Evolutionary conservation across 2,113 vertebrate species (phyloP).

Genomic region (Symphodus melops): DNA sequence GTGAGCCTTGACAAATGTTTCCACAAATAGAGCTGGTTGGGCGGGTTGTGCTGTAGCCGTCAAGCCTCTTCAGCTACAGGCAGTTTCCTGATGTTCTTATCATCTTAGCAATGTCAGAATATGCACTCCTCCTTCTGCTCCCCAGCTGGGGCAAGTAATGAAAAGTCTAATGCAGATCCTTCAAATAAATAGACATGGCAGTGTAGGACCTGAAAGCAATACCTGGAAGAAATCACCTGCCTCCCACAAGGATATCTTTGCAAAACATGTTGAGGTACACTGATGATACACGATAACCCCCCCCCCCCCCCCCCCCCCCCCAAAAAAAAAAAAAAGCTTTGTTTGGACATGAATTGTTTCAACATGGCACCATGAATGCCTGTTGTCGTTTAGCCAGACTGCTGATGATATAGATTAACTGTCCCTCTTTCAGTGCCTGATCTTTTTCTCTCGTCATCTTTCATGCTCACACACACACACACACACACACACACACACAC

Average conservation of each 20-base stretch:
- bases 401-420: constrained; percentile 60
- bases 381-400: constrained; percentile 41
- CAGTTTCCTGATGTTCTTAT: constrained; percentile 9
- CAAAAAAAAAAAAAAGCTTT: constrained; percentile 1
- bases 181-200: constrained; percentile 12
- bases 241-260: constrained; percentile 17
- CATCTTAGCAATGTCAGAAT: constrained; percentile 6
- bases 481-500: background rate
- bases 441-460: constrained; percentile 32
- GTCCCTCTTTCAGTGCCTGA: constrained; percentile 35
- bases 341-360: constrained; percentile 23
- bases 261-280: constrained; percentile 2
- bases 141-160: constrained; percentile 8
- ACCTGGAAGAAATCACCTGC: constrained; percentile 16
- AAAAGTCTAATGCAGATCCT: constrained; percentile 20
- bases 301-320: too few relatives aligned
- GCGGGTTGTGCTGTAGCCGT: background rate
- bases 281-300: constrained; percentile 1
- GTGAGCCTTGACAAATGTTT: background rate
- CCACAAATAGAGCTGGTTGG: background rate
- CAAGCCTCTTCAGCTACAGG: background rate
- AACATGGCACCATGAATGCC: constrained; percentile 32
- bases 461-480: background rate
- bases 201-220: background rate
- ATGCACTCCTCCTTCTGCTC: constrained; percentile 2